These are phyloP conservation scores for Mastomys coucha DNA, from an alignment of 2,113 vertebrate genomes.

Conservation along the genomic window DNA sequence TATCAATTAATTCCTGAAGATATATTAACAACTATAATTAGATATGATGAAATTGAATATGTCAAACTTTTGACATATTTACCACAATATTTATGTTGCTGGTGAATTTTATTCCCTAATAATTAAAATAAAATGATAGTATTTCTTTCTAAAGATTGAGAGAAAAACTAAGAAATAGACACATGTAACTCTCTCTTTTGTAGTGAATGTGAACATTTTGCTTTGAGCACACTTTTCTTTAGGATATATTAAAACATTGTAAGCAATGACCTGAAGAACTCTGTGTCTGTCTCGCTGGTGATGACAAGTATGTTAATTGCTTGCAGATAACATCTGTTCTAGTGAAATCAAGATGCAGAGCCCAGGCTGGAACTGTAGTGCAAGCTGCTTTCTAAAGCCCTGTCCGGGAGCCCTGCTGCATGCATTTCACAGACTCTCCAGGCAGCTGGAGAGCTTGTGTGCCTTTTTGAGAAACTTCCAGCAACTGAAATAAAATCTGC, in stretches of 20 bases:
- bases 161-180: slow-evolving; percentile 73
- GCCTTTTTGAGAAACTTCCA: slow-evolving; percentile 88
- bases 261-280: slow-evolving; percentile 77
- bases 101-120: slow-evolving; percentile 65
- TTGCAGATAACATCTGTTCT: slow-evolving; percentile 93
- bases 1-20: slow-evolving; percentile 53
- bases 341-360: slow-evolving; percentile 88
- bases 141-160: slow-evolving; percentile 57
- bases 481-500: slow-evolving; percentile 93
- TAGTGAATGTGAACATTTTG: slow-evolving; percentile 84
- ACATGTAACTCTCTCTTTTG: slow-evolving; percentile 57
- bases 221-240: slow-evolving; percentile 86
- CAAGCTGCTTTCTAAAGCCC: slow-evolving; percentile 82
- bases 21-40: slow-evolving; percentile 49
- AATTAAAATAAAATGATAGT: slow-evolving; percentile 77
- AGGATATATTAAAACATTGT: slow-evolving; percentile 68
- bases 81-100: slow-evolving; percentile 39
- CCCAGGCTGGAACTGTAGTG: slow-evolving; percentile 80
- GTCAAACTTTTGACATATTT: too few relatives aligned
- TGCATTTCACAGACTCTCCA: slow-evolving; percentile 81
- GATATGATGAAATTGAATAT: slow-evolving; percentile 56
- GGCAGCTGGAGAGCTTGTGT: slow-evolving; percentile 86
- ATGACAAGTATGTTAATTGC: slow-evolving; percentile 91
- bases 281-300: slow-evolving; percentile 87
- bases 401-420: slow-evolving; percentile 83